Conservation (phyloP, 2,113 vertebrate genomes). For the Phaetusa simplex region DNA sequence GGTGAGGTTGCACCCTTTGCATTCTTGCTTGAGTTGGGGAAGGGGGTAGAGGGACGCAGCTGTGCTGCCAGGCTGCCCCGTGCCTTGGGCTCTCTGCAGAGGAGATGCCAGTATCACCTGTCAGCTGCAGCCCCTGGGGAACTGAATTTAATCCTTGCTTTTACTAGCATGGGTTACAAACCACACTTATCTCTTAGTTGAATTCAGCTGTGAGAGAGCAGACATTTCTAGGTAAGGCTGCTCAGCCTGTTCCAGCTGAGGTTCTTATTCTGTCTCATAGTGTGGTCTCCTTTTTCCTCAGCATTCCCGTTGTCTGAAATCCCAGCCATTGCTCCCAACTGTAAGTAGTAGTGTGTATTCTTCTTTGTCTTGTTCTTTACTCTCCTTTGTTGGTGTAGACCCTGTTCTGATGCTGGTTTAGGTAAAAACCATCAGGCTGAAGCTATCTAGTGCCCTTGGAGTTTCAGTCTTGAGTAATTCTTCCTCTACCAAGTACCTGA, state of each 20-base stretch:
- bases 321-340: neutral
- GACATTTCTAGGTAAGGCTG: neutral
- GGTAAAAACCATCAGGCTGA: constrained; percentile 60
- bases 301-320: neutral
- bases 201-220: neutral
- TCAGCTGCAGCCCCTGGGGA: neutral
- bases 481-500: constrained; percentile 79
- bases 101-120: neutral
- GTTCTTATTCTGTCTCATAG: neutral
- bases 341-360: neutral
- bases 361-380: neutral
- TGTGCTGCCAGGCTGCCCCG: neutral
- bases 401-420: neutral
- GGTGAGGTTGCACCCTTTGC: fast-evolving
- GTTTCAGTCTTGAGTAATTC: neutral
- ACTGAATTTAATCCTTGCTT: neutral
- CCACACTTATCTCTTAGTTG: neutral
- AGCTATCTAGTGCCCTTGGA: constrained; percentile 70
- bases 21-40: neutral
- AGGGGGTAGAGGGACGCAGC: neutral
- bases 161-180: neutral
- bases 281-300: neutral
- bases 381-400: neutral
- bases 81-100: neutral
- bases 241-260: neutral